Percentiles rank a stretch among this genome's conserved stretches.
These are phyloP conservation scores for Zingel zingel DNA, from an alignment of 2,113 vertebrate genomes.

Conservation along the genomic window DNA sequence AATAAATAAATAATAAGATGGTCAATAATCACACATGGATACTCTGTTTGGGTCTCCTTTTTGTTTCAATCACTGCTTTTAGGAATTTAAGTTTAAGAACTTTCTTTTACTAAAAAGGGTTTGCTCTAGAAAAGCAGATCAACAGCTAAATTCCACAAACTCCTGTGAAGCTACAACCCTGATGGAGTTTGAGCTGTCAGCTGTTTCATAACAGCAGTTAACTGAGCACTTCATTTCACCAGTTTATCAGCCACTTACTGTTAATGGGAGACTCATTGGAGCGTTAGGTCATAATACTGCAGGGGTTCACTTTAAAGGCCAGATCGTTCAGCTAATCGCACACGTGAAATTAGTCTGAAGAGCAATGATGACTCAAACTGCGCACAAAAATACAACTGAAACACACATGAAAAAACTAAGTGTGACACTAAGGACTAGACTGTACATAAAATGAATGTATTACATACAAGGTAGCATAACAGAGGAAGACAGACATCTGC, in stretches of 20 bases:
- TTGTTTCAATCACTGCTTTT: neutral
- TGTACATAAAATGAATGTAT: neutral
- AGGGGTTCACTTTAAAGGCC: slow-evolving; percentile 32
- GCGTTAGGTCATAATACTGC: slow-evolving; percentile 17
- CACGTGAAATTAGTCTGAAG: slow-evolving; percentile 19
- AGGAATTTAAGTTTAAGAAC: neutral
- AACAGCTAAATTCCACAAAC: neutral
- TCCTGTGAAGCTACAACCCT: slow-evolving; percentile 8
- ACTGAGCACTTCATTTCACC: slow-evolving; percentile 49
- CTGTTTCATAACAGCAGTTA: slow-evolving; percentile 36
- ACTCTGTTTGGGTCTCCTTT: neutral
- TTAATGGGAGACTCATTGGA: slow-evolving; percentile 51
- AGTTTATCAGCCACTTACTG: slow-evolving; percentile 45
- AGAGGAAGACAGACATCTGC: neutral
- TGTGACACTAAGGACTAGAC: neutral
- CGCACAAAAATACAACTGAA: neutral
- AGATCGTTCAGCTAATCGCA: slow-evolving; percentile 26
- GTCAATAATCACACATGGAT: neutral
- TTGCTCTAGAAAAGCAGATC: neutral
- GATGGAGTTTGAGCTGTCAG: neutral
- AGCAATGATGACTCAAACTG: slow-evolving; percentile 12
- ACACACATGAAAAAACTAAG: neutral
- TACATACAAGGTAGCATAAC: neutral
- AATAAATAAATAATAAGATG: too few relatives aligned
- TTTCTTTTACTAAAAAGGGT: neutral